phyloP scores from a whole-genome alignment of 2,797 vertebrate genomes.

The Acanthis flammea region DNA sequence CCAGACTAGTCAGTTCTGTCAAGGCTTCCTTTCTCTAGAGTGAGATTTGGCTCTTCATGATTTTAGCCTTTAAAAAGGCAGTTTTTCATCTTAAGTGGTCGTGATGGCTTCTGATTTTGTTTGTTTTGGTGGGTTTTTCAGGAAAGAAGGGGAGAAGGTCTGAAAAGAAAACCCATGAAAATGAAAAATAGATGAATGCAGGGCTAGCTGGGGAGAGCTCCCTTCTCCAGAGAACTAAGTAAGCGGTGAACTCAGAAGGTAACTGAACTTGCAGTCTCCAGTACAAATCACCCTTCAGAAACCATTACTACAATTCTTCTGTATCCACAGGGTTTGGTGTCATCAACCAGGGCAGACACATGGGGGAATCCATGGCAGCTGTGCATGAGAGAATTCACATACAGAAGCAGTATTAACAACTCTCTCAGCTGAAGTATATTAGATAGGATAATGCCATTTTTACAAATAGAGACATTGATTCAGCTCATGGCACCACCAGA shows the following conservation, averaged over 20 bases:
- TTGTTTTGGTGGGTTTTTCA: neutral
- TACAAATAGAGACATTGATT: neutral
- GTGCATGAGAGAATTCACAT: fast-evolving
- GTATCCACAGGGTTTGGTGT: neutral
- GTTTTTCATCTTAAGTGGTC: neutral
- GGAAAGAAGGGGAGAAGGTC: neutral
- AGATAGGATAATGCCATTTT: neutral
- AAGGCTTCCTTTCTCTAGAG: neutral
- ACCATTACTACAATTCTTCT: neutral
- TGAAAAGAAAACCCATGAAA: neutral
- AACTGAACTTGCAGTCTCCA: neutral
- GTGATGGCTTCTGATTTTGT: neutral
- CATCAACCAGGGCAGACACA: neutral
- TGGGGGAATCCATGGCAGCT: neutral
- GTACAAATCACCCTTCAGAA: neutral
- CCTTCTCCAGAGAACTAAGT: neutral
- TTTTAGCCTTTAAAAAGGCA: neutral
- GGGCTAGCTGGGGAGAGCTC: neutral
- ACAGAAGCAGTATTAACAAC: fast-evolving
- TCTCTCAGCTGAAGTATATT: neutral
- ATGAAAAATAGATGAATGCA: neutral
- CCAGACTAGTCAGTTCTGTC: neutral
- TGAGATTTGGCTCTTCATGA: neutral
- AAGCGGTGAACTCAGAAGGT: neutral
- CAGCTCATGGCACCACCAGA: neutral